Base-by-base conservation (phyloP, 2,888 invertebrate genomes). In the Cylloceria caligata region DNA sequence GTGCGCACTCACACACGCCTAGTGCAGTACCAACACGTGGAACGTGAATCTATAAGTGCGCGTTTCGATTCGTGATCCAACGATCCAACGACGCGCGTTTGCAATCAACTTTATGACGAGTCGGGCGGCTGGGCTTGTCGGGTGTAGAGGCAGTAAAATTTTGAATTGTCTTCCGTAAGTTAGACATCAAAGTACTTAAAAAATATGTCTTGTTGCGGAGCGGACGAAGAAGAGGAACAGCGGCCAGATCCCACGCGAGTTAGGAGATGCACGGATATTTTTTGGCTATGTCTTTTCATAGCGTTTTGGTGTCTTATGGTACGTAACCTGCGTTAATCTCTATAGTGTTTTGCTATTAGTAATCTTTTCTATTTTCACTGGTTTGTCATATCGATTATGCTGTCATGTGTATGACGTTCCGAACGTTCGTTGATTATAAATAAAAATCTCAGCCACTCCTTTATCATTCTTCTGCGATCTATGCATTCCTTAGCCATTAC, bases 281-380 rank as follows among this genome's bases (percentile, higher is more conserved):
- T 96, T 86, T 97, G 97, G 97, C 94, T 97, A 52, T 94, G 95
- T 89, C 93, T 97, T 89, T 97, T 96, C 90, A 94, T 97, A 86
- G 91, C 96, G 73, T 97, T 97, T 93, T 97, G 97, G 96, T 95
- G 96, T 91, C 93, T 97, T 86, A 96, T 97, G 97, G 97, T 97
- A 94, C 72, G 78, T 87, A 87, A 81, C 71, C 68, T 84, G 69
- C 24, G 24, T 39, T 6, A 67, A 62, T 62, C 9, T 65, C 5
- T 67, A 39, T 67, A 47, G 3, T 45, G 55, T 16, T 2, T 67
- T 16, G 39, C 24, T 34, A 72, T 68, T 42, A 49, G 16, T 42
- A 62, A 77, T 36, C 39, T 3, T 13, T 19, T 55, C 60, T 52
- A 60, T 73, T 78, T 7, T 65, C 5, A 3, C 42, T 47, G 34